Evolutionary conservation across 2,888 invertebrate genomes (phyloP).

Genomic region (Drosophila fulvimacula): DNA sequence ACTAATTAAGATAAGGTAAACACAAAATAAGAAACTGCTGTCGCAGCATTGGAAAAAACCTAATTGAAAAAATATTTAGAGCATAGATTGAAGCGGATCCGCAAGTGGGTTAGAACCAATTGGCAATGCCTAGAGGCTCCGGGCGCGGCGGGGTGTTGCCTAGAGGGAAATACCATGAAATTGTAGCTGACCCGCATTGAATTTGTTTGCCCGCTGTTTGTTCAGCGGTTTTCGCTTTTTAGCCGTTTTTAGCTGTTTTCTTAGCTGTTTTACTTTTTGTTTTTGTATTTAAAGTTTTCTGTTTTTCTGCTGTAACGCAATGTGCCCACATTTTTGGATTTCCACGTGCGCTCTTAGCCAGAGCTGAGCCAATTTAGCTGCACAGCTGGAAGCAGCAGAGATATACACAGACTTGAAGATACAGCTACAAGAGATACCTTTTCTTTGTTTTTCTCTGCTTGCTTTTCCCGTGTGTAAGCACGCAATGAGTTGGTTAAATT

Average conservation of each 20-base stretch:
- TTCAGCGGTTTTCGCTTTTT: slow-evolving; percentile 12
- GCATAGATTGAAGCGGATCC: slow-evolving; percentile 36
- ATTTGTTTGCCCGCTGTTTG: slow-evolving; percentile 34
- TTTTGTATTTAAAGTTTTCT: not conserved
- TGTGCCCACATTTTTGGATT: slow-evolving; percentile 30
- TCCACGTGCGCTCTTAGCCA: slow-evolving; percentile 17
- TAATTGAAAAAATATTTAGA: slow-evolving; percentile 58
- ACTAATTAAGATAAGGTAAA: slow-evolving; percentile 50
- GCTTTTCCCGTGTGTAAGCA: not conserved
- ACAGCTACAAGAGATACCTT: slow-evolving; percentile 10
- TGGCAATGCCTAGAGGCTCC: slow-evolving; percentile 16
- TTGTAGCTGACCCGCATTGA: slow-evolving; percentile 46
- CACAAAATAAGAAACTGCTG: slow-evolving; percentile 39
- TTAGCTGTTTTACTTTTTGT: no score
- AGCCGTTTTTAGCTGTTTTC: slow-evolving; percentile 3
- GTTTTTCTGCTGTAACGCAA: slow-evolving; percentile 19
- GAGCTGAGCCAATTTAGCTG: slow-evolving; percentile 28
- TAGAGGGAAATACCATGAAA: slow-evolving; percentile 22
- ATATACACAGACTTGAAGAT: slow-evolving; percentile 1
- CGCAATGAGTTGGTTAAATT: slow-evolving; percentile 54
- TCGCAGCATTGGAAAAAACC: slow-evolving; percentile 25
- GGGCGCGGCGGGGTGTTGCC: not conserved
- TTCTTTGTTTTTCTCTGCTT: not conserved
- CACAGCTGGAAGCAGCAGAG: slow-evolving; percentile 53
- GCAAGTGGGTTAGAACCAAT: slow-evolving; percentile 58